phyloP scores from a whole-genome alignment of 2,113 vertebrate genomes.

The Pseudopipra pipra region DNA sequence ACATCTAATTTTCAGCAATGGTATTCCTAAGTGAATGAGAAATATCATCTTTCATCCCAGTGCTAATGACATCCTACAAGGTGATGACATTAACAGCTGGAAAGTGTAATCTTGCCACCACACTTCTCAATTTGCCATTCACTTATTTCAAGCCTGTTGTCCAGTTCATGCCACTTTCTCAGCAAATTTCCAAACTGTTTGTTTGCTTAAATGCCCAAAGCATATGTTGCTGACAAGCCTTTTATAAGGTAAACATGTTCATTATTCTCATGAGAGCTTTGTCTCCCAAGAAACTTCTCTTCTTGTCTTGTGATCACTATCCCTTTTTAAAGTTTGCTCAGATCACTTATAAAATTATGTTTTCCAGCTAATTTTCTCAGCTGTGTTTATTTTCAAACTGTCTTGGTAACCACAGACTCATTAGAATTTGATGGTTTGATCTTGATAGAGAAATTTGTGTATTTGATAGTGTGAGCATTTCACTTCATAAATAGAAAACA shows the following conservation, averaged over 20 bases:
- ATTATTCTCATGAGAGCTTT: neutral
- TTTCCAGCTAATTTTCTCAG: neutral
- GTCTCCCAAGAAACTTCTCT: neutral
- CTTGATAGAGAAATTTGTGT: neutral
- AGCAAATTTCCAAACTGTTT: neutral
- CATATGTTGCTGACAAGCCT: neutral
- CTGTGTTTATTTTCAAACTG: neutral
- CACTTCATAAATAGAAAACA: neutral
- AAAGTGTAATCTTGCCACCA: slow-evolving; percentile 4
- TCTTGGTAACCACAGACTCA: neutral
- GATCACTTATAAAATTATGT: neutral
- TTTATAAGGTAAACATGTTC: neutral
- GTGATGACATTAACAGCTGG: slow-evolving; percentile 26
- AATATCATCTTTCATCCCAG: neutral
- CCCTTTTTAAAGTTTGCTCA: neutral
- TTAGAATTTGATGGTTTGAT: neutral
- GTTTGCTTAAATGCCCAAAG: neutral
- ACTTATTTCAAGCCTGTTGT: neutral
- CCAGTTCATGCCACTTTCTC: neutral
- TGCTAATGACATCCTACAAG: slow-evolving; percentile 29
- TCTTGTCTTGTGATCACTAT: neutral
- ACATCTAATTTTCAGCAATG: neutral
- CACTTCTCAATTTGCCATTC: neutral
- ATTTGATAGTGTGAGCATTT: neutral
- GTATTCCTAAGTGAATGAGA: neutral